Conservation (phyloP, 2,888 invertebrate genomes). For the Sisyra terminalis region DNA sequence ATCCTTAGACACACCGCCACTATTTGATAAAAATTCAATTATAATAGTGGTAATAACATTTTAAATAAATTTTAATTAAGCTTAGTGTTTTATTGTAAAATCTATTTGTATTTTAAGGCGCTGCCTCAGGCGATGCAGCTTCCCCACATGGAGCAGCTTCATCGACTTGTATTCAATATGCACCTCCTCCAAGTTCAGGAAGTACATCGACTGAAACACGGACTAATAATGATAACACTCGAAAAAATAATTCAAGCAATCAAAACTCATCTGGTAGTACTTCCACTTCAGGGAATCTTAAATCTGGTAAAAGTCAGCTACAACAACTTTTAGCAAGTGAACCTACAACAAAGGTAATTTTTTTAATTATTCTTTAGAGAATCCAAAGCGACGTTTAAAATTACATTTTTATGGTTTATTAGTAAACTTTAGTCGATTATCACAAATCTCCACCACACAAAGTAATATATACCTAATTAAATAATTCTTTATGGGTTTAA, state of each 20-base stretch:
- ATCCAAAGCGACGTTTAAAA: too few relatives aligned
- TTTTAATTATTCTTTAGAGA: too few relatives aligned
- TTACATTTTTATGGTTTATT: too few relatives aligned
- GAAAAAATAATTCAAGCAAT: constrained; percentile 1
- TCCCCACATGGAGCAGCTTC: constrained; percentile 34
- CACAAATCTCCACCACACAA: too few relatives aligned
- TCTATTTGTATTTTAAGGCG: constrained; percentile 13
- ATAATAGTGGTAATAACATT: too few relatives aligned
- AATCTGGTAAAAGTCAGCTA: constrained; percentile 33
- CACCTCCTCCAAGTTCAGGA: constrained; percentile 31
- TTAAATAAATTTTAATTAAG: too few relatives aligned
- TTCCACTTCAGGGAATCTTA: constrained; percentile 19
- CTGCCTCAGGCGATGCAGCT: constrained; percentile 35
- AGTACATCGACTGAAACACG: constrained; percentile 28
- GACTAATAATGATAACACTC: constrained; percentile 13
- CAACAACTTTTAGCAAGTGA: constrained; percentile 39
- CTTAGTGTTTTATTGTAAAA: not conserved
- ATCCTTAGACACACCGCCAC: too few relatives aligned
- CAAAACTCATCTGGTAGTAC: not conserved
- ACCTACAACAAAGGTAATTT: constrained; percentile 28
- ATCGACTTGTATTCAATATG: constrained; percentile 43
- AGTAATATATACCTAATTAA: too few relatives aligned
- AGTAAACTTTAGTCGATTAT: too few relatives aligned
- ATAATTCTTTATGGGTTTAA: too few relatives aligned
- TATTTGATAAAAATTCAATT: too few relatives aligned